phyloP scores from a whole-genome alignment of 2,113 vertebrate species.

The Choloepus hoffmanni region DNA sequence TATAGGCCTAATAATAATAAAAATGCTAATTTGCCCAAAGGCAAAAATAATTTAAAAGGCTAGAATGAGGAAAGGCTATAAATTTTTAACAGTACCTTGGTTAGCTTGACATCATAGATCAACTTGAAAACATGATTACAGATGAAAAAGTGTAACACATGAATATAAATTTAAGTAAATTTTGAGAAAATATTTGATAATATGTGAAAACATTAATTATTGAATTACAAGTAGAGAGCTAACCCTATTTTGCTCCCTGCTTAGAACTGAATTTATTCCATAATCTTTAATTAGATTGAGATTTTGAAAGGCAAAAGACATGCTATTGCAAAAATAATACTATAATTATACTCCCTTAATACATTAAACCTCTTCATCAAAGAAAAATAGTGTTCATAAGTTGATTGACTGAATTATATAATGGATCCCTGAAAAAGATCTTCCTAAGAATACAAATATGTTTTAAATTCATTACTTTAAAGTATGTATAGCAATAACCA shows the following conservation, averaged over 20 bases:
- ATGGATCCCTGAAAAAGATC: conserved; percentile 37
- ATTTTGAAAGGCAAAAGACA: conserved; percentile 36
- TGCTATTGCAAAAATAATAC: conserved; percentile 39
- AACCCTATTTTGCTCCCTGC: background rate
- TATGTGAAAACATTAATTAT: conserved; percentile 19
- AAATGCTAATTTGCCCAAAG: background rate
- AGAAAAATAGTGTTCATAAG: conserved; percentile 33
- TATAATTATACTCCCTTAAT: conserved; percentile 2
- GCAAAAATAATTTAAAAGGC: conserved; percentile 18
- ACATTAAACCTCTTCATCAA: background rate
- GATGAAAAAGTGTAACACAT: conserved; percentile 11
- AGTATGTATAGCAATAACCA: conserved; percentile 29
- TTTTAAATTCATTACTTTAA: conserved; percentile 53
- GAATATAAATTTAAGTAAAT: background rate
- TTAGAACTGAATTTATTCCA: conserved; percentile 13
- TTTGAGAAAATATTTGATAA: conserved; percentile 24
- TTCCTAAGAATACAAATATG: background rate
- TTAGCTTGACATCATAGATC: background rate
- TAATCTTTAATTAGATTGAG: conserved; percentile 53
- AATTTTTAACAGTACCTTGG: background rate
- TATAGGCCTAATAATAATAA: background rate
- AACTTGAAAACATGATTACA: conserved; percentile 17
- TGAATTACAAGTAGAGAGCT: background rate
- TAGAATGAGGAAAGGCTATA: conserved; percentile 23
- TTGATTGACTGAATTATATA: background rate